A percentile compares a stretch with the other conserved stretches of the same genome.
phyloP scores from a whole-genome alignment of 2,888 invertebrate genomes.

The Macropis europaea region DNA sequence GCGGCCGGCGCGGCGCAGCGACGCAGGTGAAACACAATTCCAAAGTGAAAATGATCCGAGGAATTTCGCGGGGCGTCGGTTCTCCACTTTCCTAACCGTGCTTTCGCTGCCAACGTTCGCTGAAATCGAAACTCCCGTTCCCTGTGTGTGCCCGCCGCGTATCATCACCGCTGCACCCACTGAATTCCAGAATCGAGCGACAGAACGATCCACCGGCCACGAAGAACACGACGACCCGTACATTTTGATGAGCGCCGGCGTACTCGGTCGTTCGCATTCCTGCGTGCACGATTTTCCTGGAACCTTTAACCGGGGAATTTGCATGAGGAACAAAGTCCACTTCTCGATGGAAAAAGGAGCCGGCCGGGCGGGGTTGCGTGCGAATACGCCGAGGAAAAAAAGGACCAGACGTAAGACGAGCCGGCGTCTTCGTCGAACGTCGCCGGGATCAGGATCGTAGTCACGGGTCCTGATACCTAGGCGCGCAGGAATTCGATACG shows the following conservation, averaged over 20 bases:
- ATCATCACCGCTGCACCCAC: slow-evolving; percentile 42
- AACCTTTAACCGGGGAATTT: slow-evolving; percentile 55
- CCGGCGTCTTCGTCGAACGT: slow-evolving; percentile 50
- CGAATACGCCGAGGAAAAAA: slow-evolving; percentile 46
- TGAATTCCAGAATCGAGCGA: slow-evolving; percentile 59
- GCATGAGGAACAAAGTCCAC: slow-evolving; percentile 49
- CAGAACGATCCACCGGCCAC: too few relatives aligned
- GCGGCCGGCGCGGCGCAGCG: background rate
- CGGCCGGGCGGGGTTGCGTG: slow-evolving; percentile 39
- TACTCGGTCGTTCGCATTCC: slow-evolving; percentile 43
- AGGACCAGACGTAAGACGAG: slow-evolving; percentile 50
- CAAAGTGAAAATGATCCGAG: slow-evolving; percentile 20
- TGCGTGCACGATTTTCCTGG: slow-evolving; percentile 60
- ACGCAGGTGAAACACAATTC: slow-evolving; percentile 1
- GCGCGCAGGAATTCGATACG: background rate
- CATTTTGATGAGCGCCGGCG: slow-evolving; percentile 51
- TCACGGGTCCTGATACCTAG: slow-evolving; percentile 14
- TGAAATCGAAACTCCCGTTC: slow-evolving; percentile 55
- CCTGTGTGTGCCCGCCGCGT: background rate
- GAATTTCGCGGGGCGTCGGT: background rate
- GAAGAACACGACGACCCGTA: slow-evolving; percentile 45
- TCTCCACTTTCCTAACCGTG: background rate
- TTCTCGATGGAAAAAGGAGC: slow-evolving; percentile 33
- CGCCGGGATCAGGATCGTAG: slow-evolving; percentile 45
- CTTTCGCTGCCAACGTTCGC: slow-evolving; percentile 49